These are phyloP conservation scores for Galleria mellonella DNA, from an alignment of 1,140 invertebrate genomes.

Conservation along the genomic window DNA sequence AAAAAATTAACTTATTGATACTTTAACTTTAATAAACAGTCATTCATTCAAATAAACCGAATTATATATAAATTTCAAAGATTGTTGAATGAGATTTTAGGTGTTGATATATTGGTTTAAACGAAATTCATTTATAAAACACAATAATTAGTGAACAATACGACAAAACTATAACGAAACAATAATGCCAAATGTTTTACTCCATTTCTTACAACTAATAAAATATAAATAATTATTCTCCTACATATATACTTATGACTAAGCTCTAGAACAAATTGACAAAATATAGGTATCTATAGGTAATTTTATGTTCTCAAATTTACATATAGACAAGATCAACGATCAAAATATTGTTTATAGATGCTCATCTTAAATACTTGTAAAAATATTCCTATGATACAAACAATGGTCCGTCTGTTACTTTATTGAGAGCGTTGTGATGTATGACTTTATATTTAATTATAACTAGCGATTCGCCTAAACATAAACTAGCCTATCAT, in stretches of 20 bases:
- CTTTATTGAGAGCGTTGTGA: conserved; percentile 50
- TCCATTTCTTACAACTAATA: conserved; percentile 27
- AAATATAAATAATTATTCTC: conserved; percentile 61
- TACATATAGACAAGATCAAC: conserved; percentile 51
- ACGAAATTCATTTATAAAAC: no score
- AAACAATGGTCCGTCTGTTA: conserved; percentile 57
- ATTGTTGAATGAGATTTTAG: no score
- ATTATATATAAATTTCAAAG: no score
- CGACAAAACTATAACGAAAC: not conserved
- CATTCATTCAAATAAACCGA: no score
- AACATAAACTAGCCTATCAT: conserved; percentile 15
- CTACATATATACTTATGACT: conserved; percentile 36
- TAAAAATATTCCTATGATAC: conserved; percentile 65
- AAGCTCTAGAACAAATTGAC: conserved; percentile 64
- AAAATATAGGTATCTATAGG: conserved; percentile 54
- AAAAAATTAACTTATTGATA: no score
- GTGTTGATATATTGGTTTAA: no score
- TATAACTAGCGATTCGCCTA: conserved; percentile 39
- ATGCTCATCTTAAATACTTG: conserved; percentile 25
- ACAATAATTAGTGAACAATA: no score
- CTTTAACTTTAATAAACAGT: no score
- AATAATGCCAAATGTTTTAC: conserved; percentile 4
- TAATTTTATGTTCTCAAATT: conserved; percentile 38
- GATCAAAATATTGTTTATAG: conserved; percentile 44
- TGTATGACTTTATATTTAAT: conserved; percentile 38